Base-by-base conservation (phyloP, 53 echinoderm and acorn worm genomes). In the Crossaster papposus region DNA sequence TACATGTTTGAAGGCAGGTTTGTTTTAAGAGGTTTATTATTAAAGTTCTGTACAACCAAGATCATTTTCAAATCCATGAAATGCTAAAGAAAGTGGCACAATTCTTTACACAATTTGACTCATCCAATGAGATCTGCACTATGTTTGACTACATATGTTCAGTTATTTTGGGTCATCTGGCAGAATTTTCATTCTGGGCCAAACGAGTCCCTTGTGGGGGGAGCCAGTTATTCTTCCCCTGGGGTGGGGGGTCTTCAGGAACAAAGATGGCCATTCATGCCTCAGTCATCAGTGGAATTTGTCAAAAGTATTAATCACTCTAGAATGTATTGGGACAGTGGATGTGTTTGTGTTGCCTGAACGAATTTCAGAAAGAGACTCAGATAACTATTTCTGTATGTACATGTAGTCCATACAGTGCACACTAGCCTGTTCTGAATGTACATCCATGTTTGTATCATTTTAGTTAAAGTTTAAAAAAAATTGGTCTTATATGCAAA, bases 261-360 rank as follows among this genome's bases (percentile, higher is more conserved):
- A 68, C 68, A 68, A 68, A 68, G 68, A 68, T 68, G 22, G 68
- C 68, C n/a, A 68, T 68, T 68, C 68, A 68, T 68, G n/a, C 29
- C 28, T 10, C 22, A 1, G 24, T 68, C 28, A 68, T 4, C 28
- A 26, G 24, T 68, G 28, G 17, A 23, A 26, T 11, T 68, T 10
- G 44, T 11, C 68, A n/a, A 30, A 15, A 51, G n/a, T 14, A 79
- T 30, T 28, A 1, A 53, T 79, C 53, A 79, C 30, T 52, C 51
- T 20, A n/a, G 28, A 68, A 26, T 28, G 7, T 3, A 28, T 28
- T 68, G 68, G 68, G 68, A 68, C 68, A n/a, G 0, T 15, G 58
- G 6, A 8, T 58, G 2, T 44, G 44, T 44, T 44, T 7, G 5
- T 44, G 9, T 44, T 44, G 5, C 0, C 5, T 44, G 9, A 9